phyloP scores from a whole-genome alignment of 2,797 vertebrate species.

The Sebastes iracundus region DNA sequence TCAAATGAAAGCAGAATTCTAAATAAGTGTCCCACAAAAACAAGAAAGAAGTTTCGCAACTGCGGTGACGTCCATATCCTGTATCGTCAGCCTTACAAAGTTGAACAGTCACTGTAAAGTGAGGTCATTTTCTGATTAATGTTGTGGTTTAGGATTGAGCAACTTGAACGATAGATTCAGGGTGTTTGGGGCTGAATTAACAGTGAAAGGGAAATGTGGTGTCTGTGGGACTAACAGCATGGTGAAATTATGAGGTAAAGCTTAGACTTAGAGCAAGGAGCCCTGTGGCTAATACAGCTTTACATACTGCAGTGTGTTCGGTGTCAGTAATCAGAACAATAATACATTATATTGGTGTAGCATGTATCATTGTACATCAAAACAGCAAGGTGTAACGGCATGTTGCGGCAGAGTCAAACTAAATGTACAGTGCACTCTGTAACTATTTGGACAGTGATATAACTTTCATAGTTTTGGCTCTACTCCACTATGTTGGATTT shows the following conservation, averaged over 20 bases:
- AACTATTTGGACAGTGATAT: constrained; percentile 5
- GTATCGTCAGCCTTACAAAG: not conserved
- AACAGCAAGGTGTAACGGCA: not conserved
- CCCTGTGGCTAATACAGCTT: not conserved
- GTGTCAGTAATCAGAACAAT: not conserved
- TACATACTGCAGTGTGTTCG: not conserved
- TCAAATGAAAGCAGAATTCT: constrained; percentile 53
- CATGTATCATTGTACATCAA: not conserved
- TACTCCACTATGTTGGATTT: constrained; percentile 5
- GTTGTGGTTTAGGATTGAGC: not conserved
- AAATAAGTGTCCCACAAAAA: constrained; percentile 25
- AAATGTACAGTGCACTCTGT: not conserved
- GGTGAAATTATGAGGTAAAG: not conserved
- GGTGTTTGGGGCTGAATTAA: not conserved
- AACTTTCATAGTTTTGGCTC: constrained; percentile 34
- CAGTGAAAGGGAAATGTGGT: not conserved
- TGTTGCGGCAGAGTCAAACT: not conserved
- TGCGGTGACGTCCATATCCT: not conserved
- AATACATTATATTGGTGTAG: not conserved
- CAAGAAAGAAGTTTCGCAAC: constrained; percentile 20
- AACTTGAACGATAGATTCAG: not conserved
- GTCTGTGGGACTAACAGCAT: not conserved
- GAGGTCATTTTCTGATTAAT: not conserved
- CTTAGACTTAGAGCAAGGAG: not conserved
- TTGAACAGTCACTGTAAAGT: not conserved